Conservation (phyloP, 2,888 invertebrate genomes). For the Phania funesta region DNA sequence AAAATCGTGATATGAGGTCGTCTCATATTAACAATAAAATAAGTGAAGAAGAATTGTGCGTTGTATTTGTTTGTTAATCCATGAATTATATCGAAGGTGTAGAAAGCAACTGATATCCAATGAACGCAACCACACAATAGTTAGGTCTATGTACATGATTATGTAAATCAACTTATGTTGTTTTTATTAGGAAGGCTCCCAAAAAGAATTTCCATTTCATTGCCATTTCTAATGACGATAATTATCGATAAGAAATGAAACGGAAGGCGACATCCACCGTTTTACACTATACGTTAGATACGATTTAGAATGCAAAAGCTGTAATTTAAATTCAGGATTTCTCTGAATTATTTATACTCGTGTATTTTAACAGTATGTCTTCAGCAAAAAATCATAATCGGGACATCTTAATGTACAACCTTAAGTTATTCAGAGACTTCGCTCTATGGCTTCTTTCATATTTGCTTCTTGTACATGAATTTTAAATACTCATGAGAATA, state of each 20-base stretch:
- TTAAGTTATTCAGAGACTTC: background rate
- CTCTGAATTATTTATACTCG: too few species aligned
- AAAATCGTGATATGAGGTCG: too few species aligned
- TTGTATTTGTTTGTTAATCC: constrained; percentile 35
- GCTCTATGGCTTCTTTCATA: background rate
- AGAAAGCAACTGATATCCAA: constrained; percentile 9
- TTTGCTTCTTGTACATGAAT: constrained; percentile 31
- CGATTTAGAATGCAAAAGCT: too few species aligned
- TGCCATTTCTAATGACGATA: too few species aligned
- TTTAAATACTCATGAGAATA: constrained; percentile 51
- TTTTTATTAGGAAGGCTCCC: constrained; percentile 3
- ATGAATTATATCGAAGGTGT: constrained; percentile 29
- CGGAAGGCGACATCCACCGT: too few species aligned
- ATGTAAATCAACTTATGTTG: background rate
- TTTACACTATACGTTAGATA: too few species aligned
- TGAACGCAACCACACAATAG: constrained; percentile 8
- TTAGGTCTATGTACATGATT: background rate
- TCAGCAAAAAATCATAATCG: background rate
- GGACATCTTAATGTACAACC: background rate
- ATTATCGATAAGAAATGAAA: too few species aligned
- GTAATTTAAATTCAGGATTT: background rate
- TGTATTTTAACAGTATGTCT: too few species aligned
- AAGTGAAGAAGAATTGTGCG: too few species aligned
- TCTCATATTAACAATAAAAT: too few species aligned
- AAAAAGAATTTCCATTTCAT: too few species aligned